These are phyloP conservation scores for Channa argus DNA, from an alignment of 2,113 vertebrate species.

Conservation along the genomic window DNA sequence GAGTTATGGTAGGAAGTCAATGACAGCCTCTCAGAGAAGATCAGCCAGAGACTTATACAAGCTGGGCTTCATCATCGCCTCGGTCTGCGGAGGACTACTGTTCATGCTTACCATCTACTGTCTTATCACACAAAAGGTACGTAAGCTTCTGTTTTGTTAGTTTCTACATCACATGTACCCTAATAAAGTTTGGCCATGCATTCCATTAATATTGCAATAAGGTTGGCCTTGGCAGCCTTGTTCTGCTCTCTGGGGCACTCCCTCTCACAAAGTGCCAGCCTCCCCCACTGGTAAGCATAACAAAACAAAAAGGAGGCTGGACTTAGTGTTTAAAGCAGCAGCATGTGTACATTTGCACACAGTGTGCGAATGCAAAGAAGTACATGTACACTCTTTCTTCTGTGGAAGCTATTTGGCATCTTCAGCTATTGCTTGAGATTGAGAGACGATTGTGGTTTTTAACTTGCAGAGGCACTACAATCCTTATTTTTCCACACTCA, in stretches of 20 bases:
- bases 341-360: not conserved
- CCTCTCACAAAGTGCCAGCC: constrained; percentile 17
- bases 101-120: constrained; percentile 74
- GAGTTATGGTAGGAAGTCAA: constrained; percentile 63
- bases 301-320: constrained; percentile 1
- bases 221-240: constrained; percentile 7
- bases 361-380: not conserved
- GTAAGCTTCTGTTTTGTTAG: constrained; percentile 7
- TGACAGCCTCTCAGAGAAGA: constrained; percentile 63
- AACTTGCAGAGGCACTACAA: not conserved
- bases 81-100: constrained; percentile 75
- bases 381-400: not conserved
- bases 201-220: constrained; percentile 31
- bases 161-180: constrained; percentile 1
- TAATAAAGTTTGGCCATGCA: constrained; percentile 21
- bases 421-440: not conserved
- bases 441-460: not conserved
- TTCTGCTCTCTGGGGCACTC: constrained; percentile 3
- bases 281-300: constrained; percentile 19
- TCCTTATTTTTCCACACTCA: not conserved
- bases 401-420: not conserved
- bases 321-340: not conserved
- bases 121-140: constrained; percentile 78
- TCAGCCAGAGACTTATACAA: constrained; percentile 68
- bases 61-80: constrained; percentile 75